A percentile compares a stretch with the other conserved stretches of the same genome.
These are phyloP conservation scores for Tachysurus vachellii DNA, from an alignment of 2,113 vertebrate genomes.

Conservation along the genomic window DNA sequence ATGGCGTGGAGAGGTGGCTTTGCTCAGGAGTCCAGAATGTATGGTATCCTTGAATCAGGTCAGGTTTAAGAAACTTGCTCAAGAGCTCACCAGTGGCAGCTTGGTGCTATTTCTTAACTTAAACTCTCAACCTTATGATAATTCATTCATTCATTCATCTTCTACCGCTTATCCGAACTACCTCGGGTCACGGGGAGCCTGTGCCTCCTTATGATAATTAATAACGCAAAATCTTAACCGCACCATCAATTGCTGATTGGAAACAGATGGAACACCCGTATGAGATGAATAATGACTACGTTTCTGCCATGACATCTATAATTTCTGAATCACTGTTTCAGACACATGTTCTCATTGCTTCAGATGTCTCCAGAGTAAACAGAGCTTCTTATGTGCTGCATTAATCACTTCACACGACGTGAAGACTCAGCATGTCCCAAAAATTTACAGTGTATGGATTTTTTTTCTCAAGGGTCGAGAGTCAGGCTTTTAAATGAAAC, in stretches of 20 bases:
- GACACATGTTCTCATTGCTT: background rate
- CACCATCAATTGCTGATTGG: background rate
- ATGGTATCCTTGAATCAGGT: background rate
- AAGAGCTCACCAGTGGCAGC: background rate
- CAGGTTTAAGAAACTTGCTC: background rate
- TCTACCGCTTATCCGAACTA: too few species aligned
- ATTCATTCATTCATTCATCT: too few species aligned
- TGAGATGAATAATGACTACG: background rate
- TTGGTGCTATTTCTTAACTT: background rate
- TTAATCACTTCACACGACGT: background rate
- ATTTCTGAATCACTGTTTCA: constrained; percentile 1
- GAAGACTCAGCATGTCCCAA: background rate
- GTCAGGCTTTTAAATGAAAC: constrained; percentile 1
- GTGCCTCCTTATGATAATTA: background rate
- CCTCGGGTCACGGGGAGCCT: too few species aligned
- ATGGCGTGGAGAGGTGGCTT: background rate
- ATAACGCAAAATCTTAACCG: background rate
- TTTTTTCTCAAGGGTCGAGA: background rate
- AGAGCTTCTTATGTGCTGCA: background rate
- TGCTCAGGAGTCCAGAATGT: background rate
- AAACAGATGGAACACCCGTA: background rate
- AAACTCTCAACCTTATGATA: background rate
- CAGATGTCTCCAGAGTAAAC: constrained; percentile 12
- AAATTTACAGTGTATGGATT: background rate
- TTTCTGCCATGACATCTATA: background rate